Conservation (phyloP, 2,888 invertebrate species). For the Opisthograptis luteolata region DNA sequence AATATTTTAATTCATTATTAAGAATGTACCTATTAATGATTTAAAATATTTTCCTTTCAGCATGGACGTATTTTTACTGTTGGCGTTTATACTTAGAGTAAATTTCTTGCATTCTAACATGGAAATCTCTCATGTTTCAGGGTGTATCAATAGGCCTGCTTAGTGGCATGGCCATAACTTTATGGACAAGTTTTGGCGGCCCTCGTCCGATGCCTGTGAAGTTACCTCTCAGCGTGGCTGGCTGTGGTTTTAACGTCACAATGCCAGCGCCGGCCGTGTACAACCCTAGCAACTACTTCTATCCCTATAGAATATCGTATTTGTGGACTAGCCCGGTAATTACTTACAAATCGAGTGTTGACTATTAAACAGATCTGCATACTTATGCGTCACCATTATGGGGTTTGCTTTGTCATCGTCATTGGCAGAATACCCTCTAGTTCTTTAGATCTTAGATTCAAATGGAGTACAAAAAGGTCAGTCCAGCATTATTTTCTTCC, state of each 20-base stretch:
- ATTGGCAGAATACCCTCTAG: too few relatives aligned
- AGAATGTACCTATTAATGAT: too few relatives aligned
- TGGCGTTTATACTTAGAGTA: too few relatives aligned
- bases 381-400: not conserved
- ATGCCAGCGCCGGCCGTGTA: slow-evolving; percentile 23
- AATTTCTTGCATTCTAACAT: too few relatives aligned
- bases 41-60: too few relatives aligned
- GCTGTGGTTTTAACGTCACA: slow-evolving; percentile 77
- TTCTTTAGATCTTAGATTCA: too few relatives aligned
- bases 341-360: slow-evolving; percentile 16
- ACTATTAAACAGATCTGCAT: not conserved
- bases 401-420: too few relatives aligned
- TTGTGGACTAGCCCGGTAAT: slow-evolving; percentile 87
- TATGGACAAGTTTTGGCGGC: slow-evolving; percentile 94
- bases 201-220: slow-evolving; percentile 86
- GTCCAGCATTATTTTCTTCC: too few relatives aligned
- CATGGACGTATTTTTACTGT: too few relatives aligned
- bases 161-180: slow-evolving; percentile 86
- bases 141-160: slow-evolving; percentile 88
- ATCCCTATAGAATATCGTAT: slow-evolving; percentile 89
- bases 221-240: slow-evolving; percentile 84
- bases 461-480: too few relatives aligned
- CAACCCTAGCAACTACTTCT: slow-evolving; percentile 78
- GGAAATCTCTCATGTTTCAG: slow-evolving; percentile 67
- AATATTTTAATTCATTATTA: too few relatives aligned